These are phyloP conservation scores for Epiblema foenella DNA, from an alignment of 2,888 invertebrate species.

Conservation along the genomic window DNA sequence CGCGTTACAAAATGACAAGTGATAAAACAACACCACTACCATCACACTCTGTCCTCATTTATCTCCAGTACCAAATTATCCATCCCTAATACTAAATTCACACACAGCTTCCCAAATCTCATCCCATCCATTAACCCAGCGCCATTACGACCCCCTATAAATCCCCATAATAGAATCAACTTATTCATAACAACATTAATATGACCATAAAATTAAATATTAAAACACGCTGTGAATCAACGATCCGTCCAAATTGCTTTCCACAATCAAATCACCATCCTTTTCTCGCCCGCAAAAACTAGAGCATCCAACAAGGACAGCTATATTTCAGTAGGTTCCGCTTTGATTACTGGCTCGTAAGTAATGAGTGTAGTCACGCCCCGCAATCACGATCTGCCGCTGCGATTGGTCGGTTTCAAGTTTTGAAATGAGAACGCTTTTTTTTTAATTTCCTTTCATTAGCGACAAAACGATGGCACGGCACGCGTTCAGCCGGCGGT, in stretches of 20 bases:
- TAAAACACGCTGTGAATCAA: conserved; percentile 74
- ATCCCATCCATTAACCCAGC: conserved; percentile 54
- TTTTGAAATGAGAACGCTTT: conserved; percentile 65
- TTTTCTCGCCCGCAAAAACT: conserved; percentile 46
- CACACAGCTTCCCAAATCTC: conserved; percentile 50
- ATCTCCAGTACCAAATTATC: conserved; percentile 46
- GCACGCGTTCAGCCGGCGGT: conserved; percentile 53
- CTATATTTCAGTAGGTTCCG: conserved; percentile 48
- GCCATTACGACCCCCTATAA: conserved; percentile 75
- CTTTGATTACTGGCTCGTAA: conserved; percentile 56
- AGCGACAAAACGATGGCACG: conserved; percentile 57
- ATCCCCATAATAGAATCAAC: conserved; percentile 70
- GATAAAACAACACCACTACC: conserved; percentile 36
- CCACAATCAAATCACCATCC: conserved; percentile 56
- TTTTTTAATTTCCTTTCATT: conserved; percentile 76
- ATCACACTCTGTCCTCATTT: conserved; percentile 44
- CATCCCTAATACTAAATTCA: conserved; percentile 46
- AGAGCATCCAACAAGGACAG: conserved; percentile 56
- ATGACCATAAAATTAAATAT: conserved; percentile 80
- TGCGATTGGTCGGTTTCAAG: conserved; percentile 76
- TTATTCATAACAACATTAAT: conserved; percentile 79
- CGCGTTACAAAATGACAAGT: background rate
- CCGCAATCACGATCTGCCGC: conserved; percentile 70
- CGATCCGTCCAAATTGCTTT: conserved; percentile 64
- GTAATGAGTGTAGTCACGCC: conserved; percentile 80